Percentiles rank a stretch among this genome's conserved stretches.
phyloP scores from a whole-genome alignment of 2,888 invertebrate genomes.

The Arge pagana region DNA sequence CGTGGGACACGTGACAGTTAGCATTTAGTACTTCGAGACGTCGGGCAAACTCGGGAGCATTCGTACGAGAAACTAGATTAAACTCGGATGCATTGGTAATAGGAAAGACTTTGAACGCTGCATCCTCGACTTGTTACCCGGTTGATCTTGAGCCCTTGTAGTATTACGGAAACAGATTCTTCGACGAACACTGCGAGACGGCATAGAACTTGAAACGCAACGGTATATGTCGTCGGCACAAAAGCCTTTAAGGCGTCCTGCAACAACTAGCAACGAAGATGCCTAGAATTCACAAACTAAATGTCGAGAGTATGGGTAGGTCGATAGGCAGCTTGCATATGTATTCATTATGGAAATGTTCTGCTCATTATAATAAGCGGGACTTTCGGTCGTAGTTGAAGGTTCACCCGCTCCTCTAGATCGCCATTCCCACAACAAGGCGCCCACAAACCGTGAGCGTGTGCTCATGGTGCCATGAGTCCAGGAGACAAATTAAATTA shows the following conservation, averaged over 20 bases:
- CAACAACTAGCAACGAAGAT: constrained; percentile 56
- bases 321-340: constrained; percentile 51
- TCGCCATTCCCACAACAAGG: constrained; percentile 50
- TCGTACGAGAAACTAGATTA: too few species aligned
- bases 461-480: constrained; percentile 27
- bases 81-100: too few species aligned
- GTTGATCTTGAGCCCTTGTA: too few species aligned
- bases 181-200: background rate
- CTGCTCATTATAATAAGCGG: constrained; percentile 56
- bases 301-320: constrained; percentile 39
- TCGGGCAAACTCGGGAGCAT: background rate
- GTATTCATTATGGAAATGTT: constrained; percentile 58
- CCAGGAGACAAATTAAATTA: constrained; percentile 55
- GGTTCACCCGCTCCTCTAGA: constrained; percentile 46
- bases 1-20: background rate
- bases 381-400: constrained; percentile 48
- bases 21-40: background rate
- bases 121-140: too few species aligned
- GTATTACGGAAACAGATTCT: background rate
- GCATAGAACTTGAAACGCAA: constrained; percentile 2
- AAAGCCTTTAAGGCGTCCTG: too few species aligned
- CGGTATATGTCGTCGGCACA: constrained; percentile 1
- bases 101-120: too few species aligned
- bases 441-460: constrained; percentile 15
- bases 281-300: constrained; percentile 44